These are phyloP conservation scores for Carabus problematicus DNA, from an alignment of 2,888 invertebrate genomes.

Conservation along the genomic window DNA sequence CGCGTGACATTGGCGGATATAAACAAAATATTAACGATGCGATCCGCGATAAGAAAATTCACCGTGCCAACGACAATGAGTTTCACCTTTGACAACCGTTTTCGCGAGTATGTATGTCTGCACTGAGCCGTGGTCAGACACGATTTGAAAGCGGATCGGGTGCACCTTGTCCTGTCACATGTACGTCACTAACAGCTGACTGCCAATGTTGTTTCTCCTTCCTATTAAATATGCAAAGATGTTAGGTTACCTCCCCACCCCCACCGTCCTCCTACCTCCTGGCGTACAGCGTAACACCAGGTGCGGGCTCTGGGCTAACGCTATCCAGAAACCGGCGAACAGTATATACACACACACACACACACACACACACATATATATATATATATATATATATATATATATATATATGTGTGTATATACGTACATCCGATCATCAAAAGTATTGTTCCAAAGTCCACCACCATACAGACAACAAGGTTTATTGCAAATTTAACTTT, in stretches of 20 bases:
- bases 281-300: background rate
- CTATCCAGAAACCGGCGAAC: background rate
- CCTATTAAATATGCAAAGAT: constrained; percentile 26
- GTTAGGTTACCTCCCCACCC: background rate
- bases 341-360: constrained; percentile 2
- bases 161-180: constrained; percentile 36
- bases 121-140: constrained; percentile 21
- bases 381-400: constrained; percentile 31
- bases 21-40: no score
- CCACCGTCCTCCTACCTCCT: background rate
- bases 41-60: no score
- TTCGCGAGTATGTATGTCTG: background rate
- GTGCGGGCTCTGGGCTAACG: no score
- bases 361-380: constrained; percentile 14
- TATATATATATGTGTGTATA: constrained; percentile 19
- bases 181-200: constrained; percentile 36
- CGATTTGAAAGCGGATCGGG: constrained; percentile 35
- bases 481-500: no score
- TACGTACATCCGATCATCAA: background rate
- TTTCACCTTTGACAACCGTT: no score
- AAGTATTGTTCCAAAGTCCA: background rate
- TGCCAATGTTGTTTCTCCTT: constrained; percentile 26
- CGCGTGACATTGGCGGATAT: no score
- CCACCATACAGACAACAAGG: no score
- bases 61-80: no score